Base-by-base conservation (phyloP, 1,140 invertebrate genomes). In the Saccostrea cuccullata region DNA sequence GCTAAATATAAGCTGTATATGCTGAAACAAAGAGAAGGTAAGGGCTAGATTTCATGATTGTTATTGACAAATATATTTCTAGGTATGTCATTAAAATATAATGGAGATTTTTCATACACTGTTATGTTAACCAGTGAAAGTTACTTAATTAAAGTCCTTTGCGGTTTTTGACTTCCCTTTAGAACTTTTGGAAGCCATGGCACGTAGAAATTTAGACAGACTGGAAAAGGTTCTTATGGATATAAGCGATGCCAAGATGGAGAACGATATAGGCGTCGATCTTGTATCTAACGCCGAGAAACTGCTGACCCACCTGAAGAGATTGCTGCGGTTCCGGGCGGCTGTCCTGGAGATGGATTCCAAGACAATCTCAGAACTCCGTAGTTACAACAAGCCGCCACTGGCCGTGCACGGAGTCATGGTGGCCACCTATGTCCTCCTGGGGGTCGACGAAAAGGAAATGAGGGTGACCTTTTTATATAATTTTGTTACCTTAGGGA, bases 331-430 rank as follows among this genome's bases (percentile, higher is more conserved):
- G 4, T 67, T 91, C 9, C 73, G 86, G 17, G 87, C 90, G 30
- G 89, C 89, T 60, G 91, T 91, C 6, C 84, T 91, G 26, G 91
- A 88, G 2, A 89, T 91, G 89, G 89, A 90, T 23, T 88, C 89
- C 47, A 90, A 91, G 88, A 91, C 90, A 17, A 92, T 92, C 26
- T 91, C 89, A 17, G 91, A 92, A 87, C 88, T 92, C 12, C 77
- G 91, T 64, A 91, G 91, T 67, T 92, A 92, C 85, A 85, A 87
- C 2, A 89, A 92, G 88, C 91, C 91, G 15, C 91, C 91, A 15
- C 23, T 60, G 13, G 67, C 90, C 0, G 91, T 92, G 2, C 91
- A 92, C 67, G 90, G 87, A 55, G 91, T 92, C 20, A 90, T 92
- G 90, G 87, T 87, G 11, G 91, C 91, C 8, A 90, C 89, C 0